These are phyloP conservation scores for Anisognathus igniventris DNA, from an alignment of 2,797 vertebrate genomes.

Conservation along the genomic window DNA sequence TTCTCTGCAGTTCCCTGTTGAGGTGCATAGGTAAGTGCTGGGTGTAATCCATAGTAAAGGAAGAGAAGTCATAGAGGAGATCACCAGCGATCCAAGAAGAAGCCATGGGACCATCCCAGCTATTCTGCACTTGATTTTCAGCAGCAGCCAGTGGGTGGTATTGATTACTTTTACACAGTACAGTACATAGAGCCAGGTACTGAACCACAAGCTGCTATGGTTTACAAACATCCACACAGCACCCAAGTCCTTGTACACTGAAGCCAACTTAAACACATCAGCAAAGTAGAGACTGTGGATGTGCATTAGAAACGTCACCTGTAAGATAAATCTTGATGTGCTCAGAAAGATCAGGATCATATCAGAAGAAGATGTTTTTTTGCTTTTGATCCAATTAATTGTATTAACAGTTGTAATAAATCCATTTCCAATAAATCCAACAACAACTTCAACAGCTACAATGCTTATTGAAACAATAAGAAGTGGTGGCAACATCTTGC, in stretches of 20 bases:
- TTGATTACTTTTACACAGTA: slow-evolving; percentile 50
- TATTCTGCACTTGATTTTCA: slow-evolving; percentile 52
- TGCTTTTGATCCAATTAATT: slow-evolving; percentile 54
- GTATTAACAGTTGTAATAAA: slow-evolving; percentile 56
- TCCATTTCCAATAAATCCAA: slow-evolving; percentile 51
- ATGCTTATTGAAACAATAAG: slow-evolving; percentile 5
- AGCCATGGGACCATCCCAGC: not conserved
- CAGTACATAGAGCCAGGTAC: slow-evolving; percentile 23
- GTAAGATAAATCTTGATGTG: slow-evolving; percentile 50
- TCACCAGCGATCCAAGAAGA: not conserved
- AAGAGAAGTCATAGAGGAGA: not conserved
- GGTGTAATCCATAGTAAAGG: not conserved
- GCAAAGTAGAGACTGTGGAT: slow-evolving; percentile 26
- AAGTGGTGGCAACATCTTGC: not conserved
- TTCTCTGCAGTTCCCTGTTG: not conserved
- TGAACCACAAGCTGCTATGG: slow-evolving; percentile 29
- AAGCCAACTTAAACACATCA: not conserved
- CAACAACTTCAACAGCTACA: slow-evolving; percentile 13
- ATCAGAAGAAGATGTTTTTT: slow-evolving; percentile 23
- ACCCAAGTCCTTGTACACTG: not conserved
- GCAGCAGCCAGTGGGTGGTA: slow-evolving; percentile 9
- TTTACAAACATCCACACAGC: slow-evolving; percentile 30
- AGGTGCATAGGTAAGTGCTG: not conserved
- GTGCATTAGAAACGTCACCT: not conserved
- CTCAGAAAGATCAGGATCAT: slow-evolving; percentile 60